Percentiles rank a stretch among this genome's conserved stretches.
Evolutionary conservation across 2,797 vertebrate genomes (phyloP).

Genomic region (Gila robusta): DNA sequence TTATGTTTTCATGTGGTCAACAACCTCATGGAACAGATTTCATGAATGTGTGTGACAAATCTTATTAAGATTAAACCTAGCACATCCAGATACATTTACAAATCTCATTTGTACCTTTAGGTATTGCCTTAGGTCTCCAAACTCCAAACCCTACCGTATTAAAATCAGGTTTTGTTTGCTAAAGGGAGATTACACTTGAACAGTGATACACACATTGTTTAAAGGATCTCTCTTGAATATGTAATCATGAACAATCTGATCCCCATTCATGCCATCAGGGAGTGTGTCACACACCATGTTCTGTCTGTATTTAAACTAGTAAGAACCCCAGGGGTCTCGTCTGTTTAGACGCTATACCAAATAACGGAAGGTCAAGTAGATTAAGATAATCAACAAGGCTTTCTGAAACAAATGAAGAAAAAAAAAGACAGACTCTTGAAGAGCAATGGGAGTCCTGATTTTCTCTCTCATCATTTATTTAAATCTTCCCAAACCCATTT

Average conservation of each 20-base stretch:
- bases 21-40: not conserved
- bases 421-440: conserved; percentile 52
- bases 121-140: conserved; percentile 1
- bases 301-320: conserved; percentile 59
- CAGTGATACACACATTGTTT: conserved; percentile 60
- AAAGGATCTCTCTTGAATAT: conserved; percentile 62
- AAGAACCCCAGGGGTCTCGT: conserved; percentile 58
- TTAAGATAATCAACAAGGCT: conserved; percentile 68
- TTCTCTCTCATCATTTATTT: conserved; percentile 65
- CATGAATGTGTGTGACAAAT: not conserved
- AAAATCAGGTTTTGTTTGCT: conserved; percentile 53
- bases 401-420: conserved; percentile 59
- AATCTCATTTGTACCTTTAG: not conserved
- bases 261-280: conserved; percentile 59
- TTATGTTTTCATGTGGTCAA: conserved; percentile 4
- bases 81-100: not conserved
- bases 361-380: conserved; percentile 69
- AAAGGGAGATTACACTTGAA: conserved; percentile 55
- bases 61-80: conserved; percentile 8
- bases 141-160: conserved; percentile 23
- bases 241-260: conserved; percentile 63
- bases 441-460: conserved; percentile 66
- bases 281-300: conserved; percentile 51
- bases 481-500: conserved; percentile 66
- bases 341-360: conserved; percentile 64